Base-by-base conservation (phyloP, 2,113 vertebrate species). In the Chloroceryle aenea region DNA sequence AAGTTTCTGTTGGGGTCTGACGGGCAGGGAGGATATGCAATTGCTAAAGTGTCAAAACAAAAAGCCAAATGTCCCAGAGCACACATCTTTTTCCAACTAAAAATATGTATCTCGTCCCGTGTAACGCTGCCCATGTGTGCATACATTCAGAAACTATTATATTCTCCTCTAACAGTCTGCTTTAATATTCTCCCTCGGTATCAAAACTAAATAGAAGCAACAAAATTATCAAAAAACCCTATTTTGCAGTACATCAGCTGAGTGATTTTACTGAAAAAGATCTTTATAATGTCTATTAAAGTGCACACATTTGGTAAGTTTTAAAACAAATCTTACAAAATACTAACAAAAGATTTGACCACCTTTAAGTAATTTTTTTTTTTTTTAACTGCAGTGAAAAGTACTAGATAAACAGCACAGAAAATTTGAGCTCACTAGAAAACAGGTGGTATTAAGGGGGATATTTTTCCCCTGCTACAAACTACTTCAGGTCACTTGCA, bases 41-140 rank as follows among this genome's bases (percentile, higher is more conserved):
- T 22, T 62, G 38, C 18, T 79, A 29, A 79, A 48, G 26, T 38
- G 26, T 71, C 43, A 61, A 83, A 71, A 59, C 10, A n/a, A 75
- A n/a, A 25, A 21, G 32, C 10, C 6, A 48, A 58, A 21, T 5
- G 26, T 32, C 34, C 42, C 27, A 66, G 21, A 59, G 17, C 72
- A 53, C 8, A 23, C 7, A 19, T 21, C 27, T 84, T 75, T 81
- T 61, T 50, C 40, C 62, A 32, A 18, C 13, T 25, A 29, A 83
- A 72, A 76, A 30, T 20, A 15, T 6, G 1, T 9, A 10, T 26
- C 25, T 89, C 3, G 0, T 19, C 26, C n/a, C 7, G 0, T 45
- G 12, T 47, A 82, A 85, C n/a, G n/a, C 13, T 50, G 38, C 12
- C 69, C 25, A 61, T 12, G 18, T 32, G 32, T 14, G 18, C 45